A percentile compares a stretch with the other conserved stretches of the same genome.
Evolutionary conservation across 2,113 vertebrate genomes (phyloP).

Genomic region (Cyanoderma ruficeps): DNA sequence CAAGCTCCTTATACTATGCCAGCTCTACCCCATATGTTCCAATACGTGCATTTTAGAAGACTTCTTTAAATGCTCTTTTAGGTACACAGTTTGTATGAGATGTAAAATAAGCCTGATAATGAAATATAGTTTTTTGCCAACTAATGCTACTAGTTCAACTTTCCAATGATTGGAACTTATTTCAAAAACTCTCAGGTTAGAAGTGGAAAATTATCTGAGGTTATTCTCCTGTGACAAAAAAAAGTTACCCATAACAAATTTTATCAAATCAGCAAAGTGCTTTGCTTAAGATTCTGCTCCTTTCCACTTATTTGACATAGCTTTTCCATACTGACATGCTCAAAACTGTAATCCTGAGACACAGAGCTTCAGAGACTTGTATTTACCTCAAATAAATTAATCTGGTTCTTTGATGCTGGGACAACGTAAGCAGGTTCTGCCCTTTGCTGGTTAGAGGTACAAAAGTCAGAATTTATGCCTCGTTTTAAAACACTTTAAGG

Average conservation of each 20-base stretch:
- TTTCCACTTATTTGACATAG: background rate
- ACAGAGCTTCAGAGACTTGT: background rate
- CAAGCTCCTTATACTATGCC: background rate
- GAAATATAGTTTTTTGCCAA: background rate
- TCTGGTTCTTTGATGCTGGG: background rate
- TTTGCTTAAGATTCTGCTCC: background rate
- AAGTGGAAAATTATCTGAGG: background rate
- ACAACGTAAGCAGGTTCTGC: background rate
- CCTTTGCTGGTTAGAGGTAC: background rate
- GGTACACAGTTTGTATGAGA: background rate
- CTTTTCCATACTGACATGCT: background rate
- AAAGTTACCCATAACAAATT: background rate
- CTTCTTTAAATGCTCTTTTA: background rate
- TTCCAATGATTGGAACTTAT: background rate
- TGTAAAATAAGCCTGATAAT: background rate
- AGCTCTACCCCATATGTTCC: fast-evolving
- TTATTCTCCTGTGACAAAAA: background rate
- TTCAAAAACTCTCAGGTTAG: background rate
- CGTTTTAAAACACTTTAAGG: background rate
- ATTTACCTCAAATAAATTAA: background rate
- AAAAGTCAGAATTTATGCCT: background rate
- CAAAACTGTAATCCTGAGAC: background rate
- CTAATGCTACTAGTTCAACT: background rate
- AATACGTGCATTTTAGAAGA: fast-evolving
- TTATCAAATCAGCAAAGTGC: background rate